Percentiles rank a stretch among this genome's conserved stretches.
Evolutionary conservation across 2,797 vertebrate genomes (phyloP).

Genomic region (Anabas testudineus): DNA sequence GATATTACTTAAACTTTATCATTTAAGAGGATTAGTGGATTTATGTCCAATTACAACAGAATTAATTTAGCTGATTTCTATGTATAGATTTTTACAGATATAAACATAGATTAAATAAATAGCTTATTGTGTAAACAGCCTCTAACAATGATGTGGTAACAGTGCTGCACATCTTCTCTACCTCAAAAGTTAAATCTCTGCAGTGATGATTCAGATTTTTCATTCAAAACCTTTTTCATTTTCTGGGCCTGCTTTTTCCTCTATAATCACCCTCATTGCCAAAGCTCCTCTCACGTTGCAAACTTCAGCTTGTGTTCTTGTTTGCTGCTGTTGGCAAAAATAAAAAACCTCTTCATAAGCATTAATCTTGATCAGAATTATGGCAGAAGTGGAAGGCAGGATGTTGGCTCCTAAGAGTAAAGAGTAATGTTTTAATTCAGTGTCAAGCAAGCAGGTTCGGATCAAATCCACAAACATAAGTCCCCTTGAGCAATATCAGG

Average conservation of each 20-base stretch:
- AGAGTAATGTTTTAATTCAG: constrained; percentile 84
- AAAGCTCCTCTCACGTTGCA: constrained; percentile 31
- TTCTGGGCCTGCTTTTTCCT: constrained; percentile 14
- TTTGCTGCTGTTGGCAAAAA: constrained; percentile 56
- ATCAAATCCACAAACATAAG: constrained; percentile 83
- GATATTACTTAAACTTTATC: neutral
- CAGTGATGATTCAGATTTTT: constrained; percentile 17
- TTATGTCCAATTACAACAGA: neutral
- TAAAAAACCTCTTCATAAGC: constrained; percentile 41
- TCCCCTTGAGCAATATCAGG: constrained; percentile 84
- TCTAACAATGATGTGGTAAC: neutral
- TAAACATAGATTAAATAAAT: neutral
- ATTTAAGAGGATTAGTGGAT: neutral
- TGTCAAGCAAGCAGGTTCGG: constrained; percentile 70
- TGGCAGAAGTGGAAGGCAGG: constrained; percentile 64
- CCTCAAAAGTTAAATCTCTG: neutral
- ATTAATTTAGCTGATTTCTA: neutral
- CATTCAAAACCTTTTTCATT: neutral
- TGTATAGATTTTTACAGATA: neutral
- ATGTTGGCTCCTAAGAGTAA: constrained; percentile 58
- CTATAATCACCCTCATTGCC: constrained; percentile 9
- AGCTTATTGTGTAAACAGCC: neutral
- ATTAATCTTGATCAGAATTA: constrained; percentile 77
- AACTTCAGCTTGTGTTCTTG: constrained; percentile 37
- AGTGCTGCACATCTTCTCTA: neutral